phyloP scores from a whole-genome alignment of 37 sponge, comb jelly and placozoan species.

The Amphimedon queenslandica region DNA sequence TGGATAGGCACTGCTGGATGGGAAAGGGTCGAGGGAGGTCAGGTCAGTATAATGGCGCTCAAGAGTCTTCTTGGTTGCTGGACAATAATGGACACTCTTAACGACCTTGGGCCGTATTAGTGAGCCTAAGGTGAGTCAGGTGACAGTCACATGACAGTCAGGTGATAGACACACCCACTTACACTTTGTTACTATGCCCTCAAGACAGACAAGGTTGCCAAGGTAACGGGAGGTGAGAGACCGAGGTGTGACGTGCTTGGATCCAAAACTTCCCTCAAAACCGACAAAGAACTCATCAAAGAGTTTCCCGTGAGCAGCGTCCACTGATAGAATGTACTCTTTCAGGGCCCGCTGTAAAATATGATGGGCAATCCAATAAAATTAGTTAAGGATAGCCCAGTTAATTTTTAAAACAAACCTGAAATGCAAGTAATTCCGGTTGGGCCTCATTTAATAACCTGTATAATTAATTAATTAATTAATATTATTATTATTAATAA shows the following conservation, averaged over 20 bases:
- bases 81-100: constrained; percentile 99
- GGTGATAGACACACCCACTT: constrained; percentile 4
- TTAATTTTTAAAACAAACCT: constrained; percentile 23
- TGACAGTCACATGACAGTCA: neutral
- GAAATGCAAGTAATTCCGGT: constrained; percentile 83
- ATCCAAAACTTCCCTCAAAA: constrained; percentile 95
- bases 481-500: neutral
- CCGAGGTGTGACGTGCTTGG: constrained; percentile 92
- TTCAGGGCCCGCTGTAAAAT: constrained; percentile 79
- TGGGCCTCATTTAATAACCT: constrained; percentile 79
- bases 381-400: neutral
- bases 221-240: constrained; percentile 74
- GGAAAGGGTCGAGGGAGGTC: constrained; percentile 89
- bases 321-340: constrained; percentile 78
- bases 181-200: constrained; percentile 97
- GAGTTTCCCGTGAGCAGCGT: constrained; percentile 79
- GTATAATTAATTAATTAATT: neutral
- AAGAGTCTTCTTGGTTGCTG: constrained; percentile 91
- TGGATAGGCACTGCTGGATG: constrained; percentile 81
- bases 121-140: constrained; percentile 37
- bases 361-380: too few relatives aligned
- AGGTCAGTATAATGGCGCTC: constrained; percentile 94
- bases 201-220: constrained; percentile 91
- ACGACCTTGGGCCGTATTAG: constrained; percentile 89
- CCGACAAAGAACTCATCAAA: constrained; percentile 93